Evolutionary conservation across 2,113 vertebrate species (phyloP).

Genomic region (Climacteris rufus): DNA sequence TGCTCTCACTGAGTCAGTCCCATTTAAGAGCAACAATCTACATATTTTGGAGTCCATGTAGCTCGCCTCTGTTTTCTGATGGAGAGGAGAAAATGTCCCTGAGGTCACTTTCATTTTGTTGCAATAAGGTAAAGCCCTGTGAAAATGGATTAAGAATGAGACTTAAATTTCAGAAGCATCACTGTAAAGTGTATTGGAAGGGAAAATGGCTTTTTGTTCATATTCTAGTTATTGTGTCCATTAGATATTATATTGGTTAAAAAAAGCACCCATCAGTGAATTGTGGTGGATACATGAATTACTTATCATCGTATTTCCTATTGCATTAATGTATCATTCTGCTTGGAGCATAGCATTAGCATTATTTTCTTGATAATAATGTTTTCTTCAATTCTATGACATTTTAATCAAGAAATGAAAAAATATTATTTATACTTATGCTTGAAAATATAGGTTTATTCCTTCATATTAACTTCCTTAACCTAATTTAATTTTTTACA

Average conservation of each 20-base stretch:
- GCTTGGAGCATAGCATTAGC: background rate
- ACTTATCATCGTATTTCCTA: background rate
- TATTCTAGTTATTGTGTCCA: background rate
- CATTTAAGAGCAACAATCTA: background rate
- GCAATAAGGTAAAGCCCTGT: constrained; percentile 13
- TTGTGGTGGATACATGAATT: background rate
- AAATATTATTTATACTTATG: background rate
- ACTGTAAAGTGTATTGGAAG: background rate
- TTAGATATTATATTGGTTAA: background rate
- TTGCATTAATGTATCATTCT: background rate
- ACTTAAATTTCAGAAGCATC: constrained; percentile 3
- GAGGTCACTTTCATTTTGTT: constrained; percentile 27
- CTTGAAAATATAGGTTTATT: background rate
- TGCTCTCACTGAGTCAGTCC: background rate
- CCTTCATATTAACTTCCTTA: background rate
- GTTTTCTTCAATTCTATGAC: background rate
- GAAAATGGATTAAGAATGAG: constrained; percentile 23
- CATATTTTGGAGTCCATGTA: background rate
- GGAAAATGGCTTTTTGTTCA: constrained; percentile 15
- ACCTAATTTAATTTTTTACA: background rate
- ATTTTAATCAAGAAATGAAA: background rate
- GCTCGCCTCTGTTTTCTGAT: background rate
- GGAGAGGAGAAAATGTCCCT: background rate
- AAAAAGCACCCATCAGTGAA: background rate
- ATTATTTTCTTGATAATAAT: background rate